phyloP scores from a whole-genome alignment of 2,797 vertebrate species.

The Rhabdophis nuchalis region DNA sequence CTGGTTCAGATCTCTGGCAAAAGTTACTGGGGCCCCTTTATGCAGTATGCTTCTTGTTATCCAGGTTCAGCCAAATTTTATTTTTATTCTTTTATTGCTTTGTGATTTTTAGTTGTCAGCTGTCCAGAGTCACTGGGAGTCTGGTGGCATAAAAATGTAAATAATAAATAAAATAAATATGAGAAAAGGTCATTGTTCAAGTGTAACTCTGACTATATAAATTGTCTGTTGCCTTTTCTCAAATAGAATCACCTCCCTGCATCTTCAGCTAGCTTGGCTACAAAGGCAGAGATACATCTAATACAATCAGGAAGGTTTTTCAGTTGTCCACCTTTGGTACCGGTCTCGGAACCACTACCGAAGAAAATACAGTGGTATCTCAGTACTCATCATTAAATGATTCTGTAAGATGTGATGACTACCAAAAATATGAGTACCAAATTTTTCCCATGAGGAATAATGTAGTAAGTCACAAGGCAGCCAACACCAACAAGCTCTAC shows the following conservation, averaged over 20 bases:
- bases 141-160: not conserved
- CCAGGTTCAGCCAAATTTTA: not conserved
- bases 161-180: not conserved
- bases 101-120: not conserved
- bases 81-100: not conserved
- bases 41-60: not conserved
- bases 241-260: no score
- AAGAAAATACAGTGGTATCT: not conserved
- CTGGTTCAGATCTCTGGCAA: not conserved
- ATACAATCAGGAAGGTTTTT: not conserved
- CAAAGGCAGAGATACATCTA: not conserved
- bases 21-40: not conserved
- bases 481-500: no score
- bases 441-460: no score
- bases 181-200: not conserved
- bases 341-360: not conserved
- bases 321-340: not conserved
- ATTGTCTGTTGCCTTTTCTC: not conserved
- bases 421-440: no score
- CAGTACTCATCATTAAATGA: not conserved
- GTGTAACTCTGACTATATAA: not conserved
- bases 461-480: no score
- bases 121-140: not conserved
- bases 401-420: not conserved
- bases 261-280: not conserved